Evolutionary conservation across 2,113 vertebrate genomes (phyloP), one percentile per base, ranked within the genome.

Genomic region (Cettia cetti): DNA sequence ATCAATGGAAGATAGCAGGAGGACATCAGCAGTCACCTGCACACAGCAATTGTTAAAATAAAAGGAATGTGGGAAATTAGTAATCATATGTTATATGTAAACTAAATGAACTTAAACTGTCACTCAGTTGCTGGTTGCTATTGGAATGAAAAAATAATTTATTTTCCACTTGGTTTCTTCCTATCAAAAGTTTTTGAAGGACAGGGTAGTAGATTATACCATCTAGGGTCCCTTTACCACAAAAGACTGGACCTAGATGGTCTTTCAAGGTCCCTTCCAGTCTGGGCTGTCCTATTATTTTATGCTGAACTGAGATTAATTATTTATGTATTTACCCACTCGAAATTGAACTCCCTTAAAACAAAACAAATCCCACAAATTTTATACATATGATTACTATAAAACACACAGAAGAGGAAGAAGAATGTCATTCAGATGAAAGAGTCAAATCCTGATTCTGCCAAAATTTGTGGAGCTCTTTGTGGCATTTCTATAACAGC

Each of bases 331-430:
- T 74, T 68, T 74, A 37, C 44, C 8, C 15, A 30, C 15, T 69
- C 9, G 39, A 68, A 65, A 64, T 0, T 69, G 28, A 74, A 49
- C 26, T 70, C 49, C 10, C 19, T 86, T 54, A 39, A 83, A 60
- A 11, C 6, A 22, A 81, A 78, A 33, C 3, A 76, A 47, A 4
- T 1, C 1, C 1, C 5, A 8, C 2, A 40, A 12, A 59, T 70
- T 45, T 74, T 85, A 20, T 56, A 22, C 2, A 7, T 35, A 42
- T 49, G 19, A 53, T 37, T 37, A 11, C 6, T 53, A 30, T 15
- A 64, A 54, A 91, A 28, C 8, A 44, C 6, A 57, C 2, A 42
- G 40, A 68, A 45, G 22, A 33, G 6, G 19, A 23, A 27, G 23
- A 24, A 3, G 1, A 13, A 19, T 59, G 7, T 31, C 11, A 59